Percentiles rank a stretch among this genome's conserved stretches.
phyloP scores from a whole-genome alignment of 1,140 invertebrate species.

The Kradibia gibbosae region DNA sequence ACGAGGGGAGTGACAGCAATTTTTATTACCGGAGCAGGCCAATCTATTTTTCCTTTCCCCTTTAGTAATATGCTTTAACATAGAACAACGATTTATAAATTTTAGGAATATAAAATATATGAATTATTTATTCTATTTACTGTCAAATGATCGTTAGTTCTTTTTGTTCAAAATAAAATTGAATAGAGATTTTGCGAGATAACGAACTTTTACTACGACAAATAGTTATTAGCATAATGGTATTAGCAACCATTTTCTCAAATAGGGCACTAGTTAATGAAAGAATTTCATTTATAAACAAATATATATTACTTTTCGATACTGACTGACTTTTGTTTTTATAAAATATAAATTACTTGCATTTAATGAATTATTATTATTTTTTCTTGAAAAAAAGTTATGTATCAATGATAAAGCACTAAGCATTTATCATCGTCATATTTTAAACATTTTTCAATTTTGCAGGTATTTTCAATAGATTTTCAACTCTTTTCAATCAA shows the following conservation, averaged over 20 bases:
- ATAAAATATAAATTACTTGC: neutral
- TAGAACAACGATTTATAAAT: constrained; percentile 17
- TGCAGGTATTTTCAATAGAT: neutral
- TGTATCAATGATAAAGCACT: neutral
- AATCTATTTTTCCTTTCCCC: constrained; percentile 35
- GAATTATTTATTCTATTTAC: constrained; percentile 36
- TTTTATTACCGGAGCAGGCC: constrained; percentile 35
- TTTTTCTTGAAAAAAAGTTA: neutral
- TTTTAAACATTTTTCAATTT: constrained; percentile 16
- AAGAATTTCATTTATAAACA: neutral
- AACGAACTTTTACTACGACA: neutral
- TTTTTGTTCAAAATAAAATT: neutral
- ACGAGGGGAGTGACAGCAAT: constrained; percentile 35
- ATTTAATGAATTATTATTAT: neutral
- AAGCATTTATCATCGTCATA: neutral
- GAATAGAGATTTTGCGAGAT: neutral
- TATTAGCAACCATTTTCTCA: neutral
- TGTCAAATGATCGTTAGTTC: constrained; percentile 16
- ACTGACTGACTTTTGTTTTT: neutral
- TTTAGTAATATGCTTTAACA: neutral
- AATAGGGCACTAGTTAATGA: neutral
- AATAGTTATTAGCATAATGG: neutral
- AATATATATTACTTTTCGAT: neutral
- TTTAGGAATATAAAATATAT: constrained; percentile 30
- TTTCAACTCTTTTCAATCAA: neutral